These are phyloP conservation scores for Maniola jurtina DNA, from an alignment of 1,140 invertebrate species.

Conservation along the genomic window DNA sequence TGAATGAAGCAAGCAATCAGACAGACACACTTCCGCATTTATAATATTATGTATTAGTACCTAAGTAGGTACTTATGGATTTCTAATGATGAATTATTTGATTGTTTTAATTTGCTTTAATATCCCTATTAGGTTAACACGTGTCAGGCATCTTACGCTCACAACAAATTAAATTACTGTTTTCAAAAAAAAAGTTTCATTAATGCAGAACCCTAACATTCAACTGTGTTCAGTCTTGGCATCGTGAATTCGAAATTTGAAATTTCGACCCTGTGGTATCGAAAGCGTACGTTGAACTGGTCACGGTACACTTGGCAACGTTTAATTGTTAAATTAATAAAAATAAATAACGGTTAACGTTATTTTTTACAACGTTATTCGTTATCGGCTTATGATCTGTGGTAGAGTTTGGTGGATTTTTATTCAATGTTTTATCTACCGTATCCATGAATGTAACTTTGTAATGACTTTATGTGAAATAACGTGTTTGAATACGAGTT, in stretches of 20 bases:
- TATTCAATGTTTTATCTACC: slow-evolving; percentile 32
- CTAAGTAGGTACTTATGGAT: no score
- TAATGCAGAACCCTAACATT: slow-evolving; percentile 2
- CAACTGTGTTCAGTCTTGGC: not conserved
- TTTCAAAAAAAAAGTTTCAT: not conserved
- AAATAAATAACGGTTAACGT: slow-evolving; percentile 51
- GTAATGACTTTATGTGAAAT: slow-evolving; percentile 15
- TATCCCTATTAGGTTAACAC: not conserved
- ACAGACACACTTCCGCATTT: no score
- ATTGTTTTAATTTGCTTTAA: not conserved
- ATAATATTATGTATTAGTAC: no score
- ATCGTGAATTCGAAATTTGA: slow-evolving; percentile 28
- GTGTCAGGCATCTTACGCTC: no score
- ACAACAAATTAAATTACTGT: not conserved
- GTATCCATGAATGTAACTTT: slow-evolving; percentile 24
- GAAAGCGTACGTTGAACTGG: slow-evolving; percentile 51
- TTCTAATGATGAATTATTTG: not conserved
- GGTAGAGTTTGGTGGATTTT: slow-evolving; percentile 32
- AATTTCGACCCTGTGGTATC: slow-evolving; percentile 37
- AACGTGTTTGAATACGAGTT: slow-evolving; percentile 1
- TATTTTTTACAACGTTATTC: slow-evolving; percentile 39
- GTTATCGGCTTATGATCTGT: slow-evolving; percentile 36
- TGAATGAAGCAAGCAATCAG: no score
- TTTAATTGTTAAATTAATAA: slow-evolving; percentile 65
- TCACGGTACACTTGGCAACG: slow-evolving; percentile 63